Evolutionary conservation across 2,888 invertebrate species (phyloP), one percentile per base, ranked within the genome.

Genomic region (Sphaeridia pumilis): DNA sequence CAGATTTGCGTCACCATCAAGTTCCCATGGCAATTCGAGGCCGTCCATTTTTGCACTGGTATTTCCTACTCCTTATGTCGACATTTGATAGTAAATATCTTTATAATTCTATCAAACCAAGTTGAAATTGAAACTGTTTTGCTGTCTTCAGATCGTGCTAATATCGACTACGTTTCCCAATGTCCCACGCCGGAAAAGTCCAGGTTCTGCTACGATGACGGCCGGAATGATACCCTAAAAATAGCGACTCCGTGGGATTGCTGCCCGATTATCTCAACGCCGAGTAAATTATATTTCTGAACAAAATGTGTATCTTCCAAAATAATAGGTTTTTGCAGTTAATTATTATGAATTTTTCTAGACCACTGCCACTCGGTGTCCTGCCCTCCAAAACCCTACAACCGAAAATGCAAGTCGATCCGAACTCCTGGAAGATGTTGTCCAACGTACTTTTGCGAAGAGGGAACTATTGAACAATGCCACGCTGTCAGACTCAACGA

Each of bases 161-260:
- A 45, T 17, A 41, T 56, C 20, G 46, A 52, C 28, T 56, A 48
- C 46, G 41, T 10, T 7, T 41, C 48, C 7, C 49, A 56, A 25
- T 56, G 56, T 22, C 43, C 36, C 12, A 46, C 49, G 12, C 46
- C 52, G 4, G 34, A 3, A n/a, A 24, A 49, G 12, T 28, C 46
- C 4, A 38, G 35, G 46, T 42, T 28, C 21, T 49, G 49, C 21
- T 14, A 22, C 12, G 49, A 54, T 52, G 51, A 51, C 31, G 51
- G 43, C 1, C 25, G 41, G 20, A 51, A 47, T 24, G 51, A 52
- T 26, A 56, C 45, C 2, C 24, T 56, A n/a, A 49, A 52, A 44
- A 49, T 56, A n/a, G 56, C 52, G 7, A 56, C 56, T 22, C 56
- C 56, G 2, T 56, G 56, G 56, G 56, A 56, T 31, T 56, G 56